These are phyloP conservation scores for Holothuria glaberrima DNA, from an alignment of 35 echinoderm and acorn worm genomes.

Conservation along the genomic window DNA sequence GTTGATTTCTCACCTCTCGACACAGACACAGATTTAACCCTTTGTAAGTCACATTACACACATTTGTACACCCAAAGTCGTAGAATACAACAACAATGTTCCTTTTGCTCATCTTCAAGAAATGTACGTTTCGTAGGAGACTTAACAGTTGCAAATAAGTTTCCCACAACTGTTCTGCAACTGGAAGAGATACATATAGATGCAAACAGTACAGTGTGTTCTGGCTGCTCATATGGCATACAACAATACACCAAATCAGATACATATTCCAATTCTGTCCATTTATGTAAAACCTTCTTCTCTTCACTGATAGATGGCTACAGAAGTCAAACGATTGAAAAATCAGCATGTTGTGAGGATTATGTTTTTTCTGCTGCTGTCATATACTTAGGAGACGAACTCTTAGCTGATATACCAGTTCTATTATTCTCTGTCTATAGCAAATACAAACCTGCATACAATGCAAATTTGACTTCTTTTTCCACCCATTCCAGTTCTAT, in stretches of 20 bases:
- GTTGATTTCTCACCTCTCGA: not conserved
- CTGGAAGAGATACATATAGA: not conserved
- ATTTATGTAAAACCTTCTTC: not conserved
- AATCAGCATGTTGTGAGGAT: not conserved
- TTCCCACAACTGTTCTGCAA: not conserved
- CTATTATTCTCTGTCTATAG: not conserved
- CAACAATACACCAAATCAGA: not conserved
- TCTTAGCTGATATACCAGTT: conserved; percentile 15
- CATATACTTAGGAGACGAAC: conserved; percentile 16
- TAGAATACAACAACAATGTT: not conserved
- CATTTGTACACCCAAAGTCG: not conserved
- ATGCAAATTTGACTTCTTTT: not conserved
- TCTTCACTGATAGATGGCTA: conserved; percentile 1
- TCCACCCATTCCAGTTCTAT: not conserved
- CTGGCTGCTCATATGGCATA: not conserved
- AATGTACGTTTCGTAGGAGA: not conserved
- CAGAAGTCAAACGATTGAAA: not conserved
- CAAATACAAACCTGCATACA: not conserved
- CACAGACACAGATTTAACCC: not conserved
- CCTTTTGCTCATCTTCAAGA: not conserved
- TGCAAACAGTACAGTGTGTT: conserved; percentile 1
- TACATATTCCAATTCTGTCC: not conserved
- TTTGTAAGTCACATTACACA: not conserved
- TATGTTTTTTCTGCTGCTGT: conserved; percentile 25
- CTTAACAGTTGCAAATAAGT: not conserved